A percentile compares a stretch with the other conserved stretches of the same genome.
Conservation (phyloP, 2,113 vertebrate genomes). For the Charadrius vociferus region DNA sequence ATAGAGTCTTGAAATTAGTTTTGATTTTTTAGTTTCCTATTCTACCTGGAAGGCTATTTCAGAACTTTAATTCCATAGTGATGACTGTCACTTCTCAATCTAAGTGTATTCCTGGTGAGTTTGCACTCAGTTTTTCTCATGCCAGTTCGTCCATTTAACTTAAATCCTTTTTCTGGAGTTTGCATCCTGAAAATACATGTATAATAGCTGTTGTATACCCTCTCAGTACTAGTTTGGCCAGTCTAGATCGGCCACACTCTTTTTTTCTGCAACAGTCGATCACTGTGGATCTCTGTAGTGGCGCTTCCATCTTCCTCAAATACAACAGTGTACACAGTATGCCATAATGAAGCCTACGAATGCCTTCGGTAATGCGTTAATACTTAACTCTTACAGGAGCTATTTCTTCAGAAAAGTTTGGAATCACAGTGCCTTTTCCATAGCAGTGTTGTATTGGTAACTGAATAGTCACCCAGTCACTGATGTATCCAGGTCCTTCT, state of each 20-base stretch:
- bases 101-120: neutral
- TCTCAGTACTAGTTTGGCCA: neutral
- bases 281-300: fast-evolving
- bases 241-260: neutral
- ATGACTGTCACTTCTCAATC: neutral
- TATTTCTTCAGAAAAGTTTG: neutral
- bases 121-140: neutral
- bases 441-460: neutral
- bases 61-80: neutral
- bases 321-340: fast-evolving
- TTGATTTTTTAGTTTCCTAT: neutral
- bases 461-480: neutral
- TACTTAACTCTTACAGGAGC: neutral
- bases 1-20: neutral
- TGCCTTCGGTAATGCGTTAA: neutral
- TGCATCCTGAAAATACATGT: neutral
- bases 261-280: neutral
- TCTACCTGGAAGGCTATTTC: neutral
- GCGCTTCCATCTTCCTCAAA: neutral
- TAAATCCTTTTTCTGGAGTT: neutral
- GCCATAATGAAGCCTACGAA: neutral
- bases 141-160: neutral
- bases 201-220: neutral
- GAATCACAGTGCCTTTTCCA: neutral
- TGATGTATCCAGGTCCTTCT: neutral